Evolutionary conservation across 2,888 invertebrate species (phyloP).

Genomic region (Drosophila kambysellisi): DNA sequence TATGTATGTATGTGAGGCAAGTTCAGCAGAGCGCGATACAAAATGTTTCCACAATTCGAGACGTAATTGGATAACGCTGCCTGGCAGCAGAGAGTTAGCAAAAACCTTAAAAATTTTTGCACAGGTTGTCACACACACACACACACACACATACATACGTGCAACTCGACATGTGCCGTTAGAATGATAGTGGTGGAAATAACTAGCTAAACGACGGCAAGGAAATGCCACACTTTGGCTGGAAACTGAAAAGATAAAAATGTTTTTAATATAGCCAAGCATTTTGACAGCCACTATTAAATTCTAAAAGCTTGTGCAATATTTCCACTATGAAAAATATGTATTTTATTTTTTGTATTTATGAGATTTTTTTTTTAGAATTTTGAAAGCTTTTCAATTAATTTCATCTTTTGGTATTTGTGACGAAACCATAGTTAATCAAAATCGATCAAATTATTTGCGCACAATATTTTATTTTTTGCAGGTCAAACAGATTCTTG

Average conservation of each 20-base stretch:
- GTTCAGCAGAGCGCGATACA: constrained; percentile 33
- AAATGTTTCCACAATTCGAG: constrained; percentile 54
- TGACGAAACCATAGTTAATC: not conserved
- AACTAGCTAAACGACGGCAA: constrained; percentile 8
- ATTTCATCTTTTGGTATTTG: not conserved
- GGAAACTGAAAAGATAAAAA: not conserved
- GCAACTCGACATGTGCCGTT: constrained; percentile 12
- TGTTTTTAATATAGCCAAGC: not conserved
- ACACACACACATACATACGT: constrained; percentile 2
- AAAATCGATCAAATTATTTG: not conserved
- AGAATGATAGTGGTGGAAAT: not conserved
- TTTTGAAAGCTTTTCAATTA: no score
- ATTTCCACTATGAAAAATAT: not conserved
- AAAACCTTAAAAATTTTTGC: constrained; percentile 51
- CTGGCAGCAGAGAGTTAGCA: constrained; percentile 42
- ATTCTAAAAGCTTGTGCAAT: not conserved
- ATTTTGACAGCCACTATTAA: not conserved
- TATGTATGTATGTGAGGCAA: constrained; percentile 1
- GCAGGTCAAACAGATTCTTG: not conserved
- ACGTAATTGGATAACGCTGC: constrained; percentile 54
- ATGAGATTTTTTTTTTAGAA: not conserved
- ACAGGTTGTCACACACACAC: constrained; percentile 36
- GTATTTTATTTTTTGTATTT: not conserved
- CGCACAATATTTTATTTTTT: not conserved
- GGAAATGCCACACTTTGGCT: constrained; percentile 1